These are phyloP conservation scores for Reticulitermes speratus DNA, from an alignment of 1,140 invertebrate genomes.

Conservation along the genomic window DNA sequence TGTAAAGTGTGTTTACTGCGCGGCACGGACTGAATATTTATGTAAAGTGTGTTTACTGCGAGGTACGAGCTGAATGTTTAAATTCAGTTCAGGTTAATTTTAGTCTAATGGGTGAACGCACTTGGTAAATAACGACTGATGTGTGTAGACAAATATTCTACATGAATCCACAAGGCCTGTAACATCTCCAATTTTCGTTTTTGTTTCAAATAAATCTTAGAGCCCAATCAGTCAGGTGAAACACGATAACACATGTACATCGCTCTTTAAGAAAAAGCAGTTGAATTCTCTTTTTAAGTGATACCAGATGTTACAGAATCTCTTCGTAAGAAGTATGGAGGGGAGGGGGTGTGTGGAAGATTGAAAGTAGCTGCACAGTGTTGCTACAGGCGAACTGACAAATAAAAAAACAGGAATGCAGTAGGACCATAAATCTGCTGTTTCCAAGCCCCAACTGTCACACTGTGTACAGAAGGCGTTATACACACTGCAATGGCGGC, in stretches of 20 bases:
- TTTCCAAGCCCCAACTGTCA: neutral
- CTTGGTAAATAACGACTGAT: neutral
- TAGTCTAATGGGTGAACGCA: too few species aligned
- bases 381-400: neutral
- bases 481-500: neutral
- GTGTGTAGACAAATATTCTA: neutral
- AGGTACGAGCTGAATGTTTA: too few species aligned
- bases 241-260: neutral
- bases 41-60: too few species aligned
- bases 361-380: too few species aligned
- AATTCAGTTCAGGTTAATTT: too few species aligned
- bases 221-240: constrained; percentile 1
- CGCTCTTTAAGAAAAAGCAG: neutral
- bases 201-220: neutral
- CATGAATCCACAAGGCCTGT: neutral
- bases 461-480: constrained; percentile 1
- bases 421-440: neutral
- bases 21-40: too few species aligned
- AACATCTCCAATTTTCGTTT: neutral
- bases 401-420: neutral
- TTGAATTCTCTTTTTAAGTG: neutral
- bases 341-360: neutral
- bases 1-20: too few species aligned
- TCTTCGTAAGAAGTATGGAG: neutral
- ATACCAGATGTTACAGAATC: neutral